Conservation (phyloP, 2,888 invertebrate genomes). For the Cecidostiba fungosa region DNA sequence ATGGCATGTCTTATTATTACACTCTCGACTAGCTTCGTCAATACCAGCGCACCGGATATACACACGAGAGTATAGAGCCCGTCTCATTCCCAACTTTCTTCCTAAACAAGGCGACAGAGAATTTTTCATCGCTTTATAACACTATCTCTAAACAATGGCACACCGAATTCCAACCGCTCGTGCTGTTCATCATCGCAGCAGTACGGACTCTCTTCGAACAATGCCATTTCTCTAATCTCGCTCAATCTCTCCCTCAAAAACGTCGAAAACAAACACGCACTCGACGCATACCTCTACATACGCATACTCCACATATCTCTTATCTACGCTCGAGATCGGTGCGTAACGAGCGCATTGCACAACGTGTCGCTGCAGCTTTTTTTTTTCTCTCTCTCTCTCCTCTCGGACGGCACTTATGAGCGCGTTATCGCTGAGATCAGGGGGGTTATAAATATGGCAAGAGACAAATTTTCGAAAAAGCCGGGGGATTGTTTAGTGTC, state of each 20-base stretch:
- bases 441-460: conserved; percentile 8
- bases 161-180: conserved; percentile 36
- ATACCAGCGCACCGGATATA: background rate
- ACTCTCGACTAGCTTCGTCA: background rate
- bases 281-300: background rate
- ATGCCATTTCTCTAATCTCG: conserved; percentile 40
- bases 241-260: conserved; percentile 19
- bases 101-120: background rate
- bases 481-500: conserved; percentile 6
- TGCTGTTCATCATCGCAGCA: conserved; percentile 8
- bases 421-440: background rate
- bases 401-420: background rate
- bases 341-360: conserved; percentile 13
- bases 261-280: conserved; percentile 16
- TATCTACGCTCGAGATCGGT: background rate
- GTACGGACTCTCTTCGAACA: conserved; percentile 2
- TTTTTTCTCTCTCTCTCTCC: background rate
- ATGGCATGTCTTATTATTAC: background rate
- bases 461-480: conserved; percentile 36
- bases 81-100: conserved; percentile 14
- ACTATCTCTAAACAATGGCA: conserved; percentile 34
- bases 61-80: too few species aligned
- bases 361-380: background rate
- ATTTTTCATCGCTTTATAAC: background rate
- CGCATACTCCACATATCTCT: background rate